Conservation (phyloP, 2,888 invertebrate genomes). For the Troglohyphantes excavatus region DNA sequence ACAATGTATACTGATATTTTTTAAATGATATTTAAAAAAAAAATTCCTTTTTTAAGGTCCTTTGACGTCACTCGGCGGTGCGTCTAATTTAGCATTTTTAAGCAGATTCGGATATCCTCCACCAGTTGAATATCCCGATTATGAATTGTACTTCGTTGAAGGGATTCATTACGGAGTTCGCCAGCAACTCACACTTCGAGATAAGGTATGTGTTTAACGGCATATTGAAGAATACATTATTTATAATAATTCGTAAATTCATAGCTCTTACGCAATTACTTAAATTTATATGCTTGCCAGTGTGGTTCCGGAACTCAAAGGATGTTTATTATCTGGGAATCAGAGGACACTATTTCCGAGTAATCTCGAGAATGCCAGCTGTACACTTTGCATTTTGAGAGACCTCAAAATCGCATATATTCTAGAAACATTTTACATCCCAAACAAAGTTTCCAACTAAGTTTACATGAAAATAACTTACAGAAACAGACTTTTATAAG, state of each 20-base stretch:
- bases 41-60: slow-evolving; percentile 24
- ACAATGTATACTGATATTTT: no score
- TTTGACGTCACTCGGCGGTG: slow-evolving; percentile 32
- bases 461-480: no score
- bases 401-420: no score
- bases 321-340: no score
- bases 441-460: no score
- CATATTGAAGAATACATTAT: not conserved
- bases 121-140: slow-evolving; percentile 30
- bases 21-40: no score
- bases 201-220: not conserved
- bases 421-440: no score
- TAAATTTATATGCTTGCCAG: not conserved
- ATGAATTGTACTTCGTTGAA: slow-evolving; percentile 37
- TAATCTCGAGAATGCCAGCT: no score
- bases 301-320: no score
- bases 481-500: no score
- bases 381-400: no score
- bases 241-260: not conserved
- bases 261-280: not conserved
- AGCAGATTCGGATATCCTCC: not conserved
- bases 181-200: not conserved
- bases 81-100: slow-evolving; percentile 26
- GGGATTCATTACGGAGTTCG: not conserved
- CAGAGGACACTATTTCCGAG: no score